Evolutionary conservation across 2,797 vertebrate genomes (phyloP).

Genomic region (Pseudochirops corinnae): DNA sequence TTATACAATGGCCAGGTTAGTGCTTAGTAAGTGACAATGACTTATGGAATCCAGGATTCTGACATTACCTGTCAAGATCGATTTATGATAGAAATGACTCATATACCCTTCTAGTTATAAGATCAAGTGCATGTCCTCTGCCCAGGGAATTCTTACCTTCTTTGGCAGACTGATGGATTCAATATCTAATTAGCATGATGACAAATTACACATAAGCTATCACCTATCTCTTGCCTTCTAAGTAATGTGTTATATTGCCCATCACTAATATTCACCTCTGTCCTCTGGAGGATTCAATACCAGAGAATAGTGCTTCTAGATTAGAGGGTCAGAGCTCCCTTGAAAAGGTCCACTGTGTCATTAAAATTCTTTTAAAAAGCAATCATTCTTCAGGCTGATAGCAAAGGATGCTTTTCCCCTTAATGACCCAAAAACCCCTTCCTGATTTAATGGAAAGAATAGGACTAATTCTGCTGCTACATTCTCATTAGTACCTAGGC

Average conservation of each 20-base stretch:
- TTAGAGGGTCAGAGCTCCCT: not conserved
- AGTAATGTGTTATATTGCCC: conserved; percentile 36
- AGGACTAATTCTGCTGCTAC: not conserved
- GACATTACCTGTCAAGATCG: conserved; percentile 77
- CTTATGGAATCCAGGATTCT: conserved; percentile 76
- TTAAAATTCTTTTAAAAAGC: not conserved
- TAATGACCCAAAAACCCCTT: not conserved
- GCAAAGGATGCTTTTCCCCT: not conserved
- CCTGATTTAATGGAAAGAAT: not conserved
- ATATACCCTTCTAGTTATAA: conserved; percentile 69
- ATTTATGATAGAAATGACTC: conserved; percentile 79
- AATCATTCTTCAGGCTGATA: not conserved
- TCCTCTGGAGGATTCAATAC: conserved; percentile 5
- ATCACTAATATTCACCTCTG: not conserved
- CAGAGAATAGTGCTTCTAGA: not conserved
- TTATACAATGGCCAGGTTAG: conserved; percentile 72
- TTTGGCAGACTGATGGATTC: conserved; percentile 66
- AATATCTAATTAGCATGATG: conserved; percentile 74
- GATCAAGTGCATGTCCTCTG: conserved; percentile 67
- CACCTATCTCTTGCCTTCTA: conserved; percentile 52
- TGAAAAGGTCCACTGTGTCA: not conserved
- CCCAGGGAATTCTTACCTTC: conserved; percentile 59
- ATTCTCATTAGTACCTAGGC: not conserved
- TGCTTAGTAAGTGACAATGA: conserved; percentile 78
- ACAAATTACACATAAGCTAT: conserved; percentile 70